Percentiles rank a stretch among this genome's conserved stretches.
These are phyloP conservation scores for Rissa tridactyla DNA, from an alignment of 2,113 vertebrate species.

Conservation along the genomic window DNA sequence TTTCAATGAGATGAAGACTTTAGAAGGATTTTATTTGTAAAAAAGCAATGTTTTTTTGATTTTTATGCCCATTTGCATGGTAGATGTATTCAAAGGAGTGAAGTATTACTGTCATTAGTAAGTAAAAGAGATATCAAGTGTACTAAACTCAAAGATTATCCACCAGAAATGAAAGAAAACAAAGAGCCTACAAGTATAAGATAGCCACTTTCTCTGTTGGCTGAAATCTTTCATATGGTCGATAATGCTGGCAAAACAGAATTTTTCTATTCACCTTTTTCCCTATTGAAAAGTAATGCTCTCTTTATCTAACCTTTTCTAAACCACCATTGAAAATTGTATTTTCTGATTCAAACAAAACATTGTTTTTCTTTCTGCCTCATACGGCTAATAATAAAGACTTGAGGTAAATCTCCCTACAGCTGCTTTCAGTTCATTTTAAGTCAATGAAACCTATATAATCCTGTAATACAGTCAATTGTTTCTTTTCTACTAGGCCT, in stretches of 20 bases:
- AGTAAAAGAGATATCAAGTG: slow-evolving; percentile 38
- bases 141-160: slow-evolving; percentile 42
- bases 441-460: slow-evolving; percentile 95
- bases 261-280: slow-evolving; percentile 68
- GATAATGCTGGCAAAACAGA: slow-evolving; percentile 55
- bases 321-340: slow-evolving; percentile 77
- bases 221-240: slow-evolving; percentile 19
- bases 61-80: slow-evolving; percentile 47
- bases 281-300: slow-evolving; percentile 27
- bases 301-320: slow-evolving; percentile 72
- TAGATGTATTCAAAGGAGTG: slow-evolving; percentile 27
- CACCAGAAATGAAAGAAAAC: slow-evolving; percentile 60
- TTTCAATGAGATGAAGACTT: slow-evolving; percentile 1
- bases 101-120: slow-evolving; percentile 41
- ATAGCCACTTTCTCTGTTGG: not conserved
- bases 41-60: slow-evolving; percentile 7
- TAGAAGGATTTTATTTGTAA: not conserved
- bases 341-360: slow-evolving; percentile 82
- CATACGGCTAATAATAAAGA: slow-evolving; percentile 89
- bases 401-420: slow-evolving; percentile 91
- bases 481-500: slow-evolving; percentile 85
- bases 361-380: slow-evolving; percentile 86
- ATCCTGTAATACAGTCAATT: slow-evolving; percentile 89
- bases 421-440: slow-evolving; percentile 94
- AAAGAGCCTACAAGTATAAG: not conserved